phyloP scores from a whole-genome alignment of 2,113 vertebrate genomes.

The Heteronetta atricapilla region DNA sequence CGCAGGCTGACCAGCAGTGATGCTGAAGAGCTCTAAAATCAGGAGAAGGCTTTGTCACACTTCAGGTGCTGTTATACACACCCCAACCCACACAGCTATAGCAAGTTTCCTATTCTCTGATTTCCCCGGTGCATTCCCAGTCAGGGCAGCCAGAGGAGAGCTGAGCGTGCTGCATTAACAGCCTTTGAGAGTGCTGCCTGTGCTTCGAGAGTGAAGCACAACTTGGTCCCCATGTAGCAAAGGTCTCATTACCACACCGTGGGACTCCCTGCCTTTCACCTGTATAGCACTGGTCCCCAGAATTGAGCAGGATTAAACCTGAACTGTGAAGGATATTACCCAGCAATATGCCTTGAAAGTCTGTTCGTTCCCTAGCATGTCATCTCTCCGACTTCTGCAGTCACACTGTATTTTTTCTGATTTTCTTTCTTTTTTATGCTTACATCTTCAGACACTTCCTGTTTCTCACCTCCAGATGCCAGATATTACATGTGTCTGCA shows the following conservation, averaged over 20 bases:
- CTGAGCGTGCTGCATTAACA: fast-evolving
- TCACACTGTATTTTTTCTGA: background rate
- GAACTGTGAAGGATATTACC: background rate
- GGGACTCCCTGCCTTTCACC: background rate
- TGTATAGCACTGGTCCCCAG: background rate
- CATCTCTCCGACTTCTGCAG: background rate
- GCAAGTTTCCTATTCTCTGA: background rate
- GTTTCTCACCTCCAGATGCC: background rate
- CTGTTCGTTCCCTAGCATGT: background rate
- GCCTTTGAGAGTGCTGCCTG: fast-evolving
- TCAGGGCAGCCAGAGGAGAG: background rate
- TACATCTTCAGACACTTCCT: background rate
- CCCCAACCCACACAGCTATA: background rate
- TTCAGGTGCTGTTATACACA: fast-evolving
- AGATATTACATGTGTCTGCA: background rate
- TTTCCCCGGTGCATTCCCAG: background rate
- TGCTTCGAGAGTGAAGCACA: background rate
- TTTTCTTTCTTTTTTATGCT: background rate
- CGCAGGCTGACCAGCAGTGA: background rate
- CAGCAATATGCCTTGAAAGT: background rate
- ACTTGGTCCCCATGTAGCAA: background rate
- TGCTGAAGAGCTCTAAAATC: background rate
- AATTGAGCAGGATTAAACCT: background rate
- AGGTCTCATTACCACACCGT: background rate
- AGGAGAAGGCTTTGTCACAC: background rate